These are phyloP conservation scores for Mugil cephalus DNA, from an alignment of 2,113 vertebrate species.

Conservation along the genomic window DNA sequence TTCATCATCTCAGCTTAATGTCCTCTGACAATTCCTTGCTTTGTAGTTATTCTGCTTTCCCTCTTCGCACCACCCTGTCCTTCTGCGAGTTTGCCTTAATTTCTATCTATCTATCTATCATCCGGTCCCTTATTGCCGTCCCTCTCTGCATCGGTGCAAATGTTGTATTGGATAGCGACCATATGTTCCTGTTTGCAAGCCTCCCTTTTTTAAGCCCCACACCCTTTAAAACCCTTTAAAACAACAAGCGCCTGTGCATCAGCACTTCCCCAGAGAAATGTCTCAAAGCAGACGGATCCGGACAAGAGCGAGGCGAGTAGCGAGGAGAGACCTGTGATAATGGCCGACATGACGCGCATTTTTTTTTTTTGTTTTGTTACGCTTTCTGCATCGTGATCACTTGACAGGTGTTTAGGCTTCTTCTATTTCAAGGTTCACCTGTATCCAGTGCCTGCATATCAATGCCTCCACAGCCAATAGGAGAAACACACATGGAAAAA, in stretches of 20 bases:
- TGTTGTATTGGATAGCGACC: constrained; percentile 57
- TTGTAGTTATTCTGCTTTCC: constrained; percentile 4
- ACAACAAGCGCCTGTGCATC: constrained; percentile 54
- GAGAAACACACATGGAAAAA: constrained; percentile 8
- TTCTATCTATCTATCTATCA: background rate
- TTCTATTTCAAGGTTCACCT: constrained; percentile 29
- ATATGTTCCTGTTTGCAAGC: constrained; percentile 72
- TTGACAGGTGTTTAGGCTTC: background rate
- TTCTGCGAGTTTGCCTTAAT: constrained; percentile 1
- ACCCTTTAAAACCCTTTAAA: constrained; percentile 70
- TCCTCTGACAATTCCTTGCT: background rate
- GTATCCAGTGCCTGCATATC: background rate
- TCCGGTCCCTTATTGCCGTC: constrained; percentile 19
- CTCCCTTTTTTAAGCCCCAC: constrained; percentile 66
- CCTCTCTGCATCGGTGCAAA: constrained; percentile 48
- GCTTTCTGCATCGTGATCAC: background rate
- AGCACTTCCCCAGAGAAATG: constrained; percentile 41
- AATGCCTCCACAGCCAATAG: constrained; percentile 16
- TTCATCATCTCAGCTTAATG: background rate
- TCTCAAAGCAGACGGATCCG: constrained; percentile 5
- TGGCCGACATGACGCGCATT: background rate
- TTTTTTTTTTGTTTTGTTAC: background rate
- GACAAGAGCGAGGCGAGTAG: constrained; percentile 18
- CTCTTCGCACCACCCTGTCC: constrained; percentile 1
- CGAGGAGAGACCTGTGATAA: constrained; percentile 25